Conservation (phyloP, 2,113 vertebrate species). For the Colaptes auratus region DNA sequence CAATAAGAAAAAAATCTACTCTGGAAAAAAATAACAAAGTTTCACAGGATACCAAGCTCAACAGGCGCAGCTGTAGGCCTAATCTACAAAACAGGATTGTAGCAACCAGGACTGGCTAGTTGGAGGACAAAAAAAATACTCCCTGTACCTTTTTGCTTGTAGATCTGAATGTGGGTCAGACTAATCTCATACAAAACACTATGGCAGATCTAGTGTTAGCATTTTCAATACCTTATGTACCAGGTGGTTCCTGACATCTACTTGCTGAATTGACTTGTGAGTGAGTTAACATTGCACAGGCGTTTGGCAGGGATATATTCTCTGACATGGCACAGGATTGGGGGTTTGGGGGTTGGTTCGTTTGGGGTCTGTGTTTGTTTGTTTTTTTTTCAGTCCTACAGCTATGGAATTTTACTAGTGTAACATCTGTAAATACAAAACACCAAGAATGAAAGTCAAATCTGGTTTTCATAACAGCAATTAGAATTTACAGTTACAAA, state of each 20-base stretch:
- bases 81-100: constrained; percentile 67
- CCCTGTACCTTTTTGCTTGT: constrained; percentile 70
- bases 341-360: neutral
- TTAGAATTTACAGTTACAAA: constrained; percentile 37
- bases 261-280: neutral
- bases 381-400: neutral
- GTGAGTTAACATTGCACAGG: constrained; percentile 37
- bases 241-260: constrained; percentile 44
- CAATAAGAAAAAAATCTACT: constrained; percentile 78
- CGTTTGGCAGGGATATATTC: constrained; percentile 28
- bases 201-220: constrained; percentile 65
- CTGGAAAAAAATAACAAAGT: constrained; percentile 79
- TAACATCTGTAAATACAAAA: constrained; percentile 71
- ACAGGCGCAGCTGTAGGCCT: constrained; percentile 66
- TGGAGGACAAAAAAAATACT: constrained; percentile 32
- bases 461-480: constrained; percentile 64
- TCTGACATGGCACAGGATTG: constrained; percentile 20
- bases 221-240: constrained; percentile 54
- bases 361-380: neutral
- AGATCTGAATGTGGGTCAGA: constrained; percentile 55
- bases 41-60: constrained; percentile 81
- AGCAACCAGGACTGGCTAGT: constrained; percentile 64
- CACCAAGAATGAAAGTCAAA: constrained; percentile 60
- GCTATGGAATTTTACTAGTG: constrained; percentile 35
- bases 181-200: constrained; percentile 61